Evolutionary conservation across 2,888 invertebrate species (phyloP), one percentile per base, ranked within the genome.

Genomic region (Deilephila elpenor): DNA sequence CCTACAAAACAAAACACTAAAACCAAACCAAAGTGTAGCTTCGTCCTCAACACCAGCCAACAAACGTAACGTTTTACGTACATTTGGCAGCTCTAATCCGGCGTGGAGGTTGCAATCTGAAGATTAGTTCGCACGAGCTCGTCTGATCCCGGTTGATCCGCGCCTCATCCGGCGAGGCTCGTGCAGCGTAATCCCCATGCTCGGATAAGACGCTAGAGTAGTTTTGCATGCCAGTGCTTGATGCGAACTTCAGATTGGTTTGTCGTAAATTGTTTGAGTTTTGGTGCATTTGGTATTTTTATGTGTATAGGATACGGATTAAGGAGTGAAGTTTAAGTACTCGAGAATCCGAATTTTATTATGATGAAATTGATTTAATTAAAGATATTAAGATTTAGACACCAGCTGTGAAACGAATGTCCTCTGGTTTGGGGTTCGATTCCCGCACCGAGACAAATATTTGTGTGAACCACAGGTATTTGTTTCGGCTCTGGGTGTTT

Each of bases 81-180:
- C 83, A 82, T 82, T 77, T 77, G 74, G 61, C 53, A 59, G 75
- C 78, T 80, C 79, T 82, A 83, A 82, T 82, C 80, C 78, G 59
- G 37, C 44, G 60, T 60, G 72, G 71, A 70, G 70, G 61, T 56
- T 37, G 73, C 70, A 37, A 70, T 73, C 77, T 74, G 64, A 19
- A 79, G 82, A 82, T 81, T 82, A 82, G 83, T 82, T 79, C 80
- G 74, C 61, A 76, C 75, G 73, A 76, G 70, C 75, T 56, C 56
- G 78, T 3, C 73, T 78, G 80, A 82, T 76, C 78, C 76, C 77
- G 74, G 72, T 79, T 78, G 80, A 78, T 74, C 75, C 80, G 78
- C 51, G 51, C 17, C 67, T 67, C 67, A 67, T 44, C 67, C 67
- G 73, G 67, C 59, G 72, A 53, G 71, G 71, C 73, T 64, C 73